Conservation (phyloP, 2,888 invertebrate genomes). For the Orthosia gracilis region DNA sequence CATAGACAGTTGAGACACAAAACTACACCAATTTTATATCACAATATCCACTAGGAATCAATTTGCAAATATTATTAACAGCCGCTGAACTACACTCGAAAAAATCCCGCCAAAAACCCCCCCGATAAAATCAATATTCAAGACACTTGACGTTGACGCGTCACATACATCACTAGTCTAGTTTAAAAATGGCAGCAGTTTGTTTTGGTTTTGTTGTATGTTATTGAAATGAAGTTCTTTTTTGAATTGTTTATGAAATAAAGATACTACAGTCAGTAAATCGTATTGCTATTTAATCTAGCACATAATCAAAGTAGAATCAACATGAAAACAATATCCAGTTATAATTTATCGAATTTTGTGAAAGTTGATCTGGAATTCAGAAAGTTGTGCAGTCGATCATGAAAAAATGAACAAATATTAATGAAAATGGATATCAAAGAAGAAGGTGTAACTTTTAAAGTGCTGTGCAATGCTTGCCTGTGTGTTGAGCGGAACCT, state of each 20-base stretch:
- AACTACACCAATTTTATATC: too few species aligned
- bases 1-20: too few species aligned
- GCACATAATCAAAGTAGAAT: neutral
- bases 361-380: constrained; percentile 42
- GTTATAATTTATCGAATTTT: neutral
- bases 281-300: neutral
- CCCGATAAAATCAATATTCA: constrained; percentile 41
- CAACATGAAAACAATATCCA: neutral
- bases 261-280: neutral
- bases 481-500: constrained; percentile 80
- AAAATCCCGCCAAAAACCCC: too few species aligned
- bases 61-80: too few species aligned
- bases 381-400: neutral
- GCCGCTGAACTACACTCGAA: too few species aligned
- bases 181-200: constrained; percentile 56
- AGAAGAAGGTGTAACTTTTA: constrained; percentile 69
- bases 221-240: constrained; percentile 12
- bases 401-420: constrained; percentile 17
- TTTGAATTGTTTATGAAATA: neutral
- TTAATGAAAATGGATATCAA: constrained; percentile 72
- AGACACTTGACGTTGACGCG: neutral
- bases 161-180: constrained; percentile 44
- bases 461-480: constrained; percentile 82
- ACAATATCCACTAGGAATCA: too few species aligned
- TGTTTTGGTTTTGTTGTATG: constrained; percentile 66